A percentile compares a stretch with the other conserved stretches of the same genome.
Conservation (phyloP, 2,797 vertebrate genomes). For the Sebastes steindachneri region DNA sequence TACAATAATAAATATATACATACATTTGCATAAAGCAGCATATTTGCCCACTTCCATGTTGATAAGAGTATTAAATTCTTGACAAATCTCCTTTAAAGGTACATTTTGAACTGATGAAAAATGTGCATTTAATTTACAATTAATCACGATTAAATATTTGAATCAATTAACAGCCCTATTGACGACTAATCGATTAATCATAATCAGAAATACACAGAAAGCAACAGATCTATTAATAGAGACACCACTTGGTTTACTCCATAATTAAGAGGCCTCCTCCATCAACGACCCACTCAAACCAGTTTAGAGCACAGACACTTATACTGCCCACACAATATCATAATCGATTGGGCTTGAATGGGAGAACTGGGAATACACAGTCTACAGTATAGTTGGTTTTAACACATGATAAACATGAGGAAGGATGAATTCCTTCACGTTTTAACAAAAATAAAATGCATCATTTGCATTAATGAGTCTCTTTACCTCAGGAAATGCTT, state of each 20-base stretch:
- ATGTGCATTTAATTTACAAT: too few species aligned
- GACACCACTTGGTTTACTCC: constrained; percentile 19
- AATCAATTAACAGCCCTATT: too few species aligned
- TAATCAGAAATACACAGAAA: neutral
- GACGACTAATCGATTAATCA: too few species aligned
- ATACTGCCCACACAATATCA: neutral
- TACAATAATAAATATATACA: too few species aligned
- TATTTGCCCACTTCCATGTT: too few species aligned
- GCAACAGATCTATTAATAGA: constrained; percentile 34
- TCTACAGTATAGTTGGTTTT: neutral
- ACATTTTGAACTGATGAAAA: too few species aligned
- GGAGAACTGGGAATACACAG: constrained; percentile 4
- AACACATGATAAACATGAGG: neutral
- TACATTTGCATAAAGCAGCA: too few species aligned
- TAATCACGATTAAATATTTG: too few species aligned
- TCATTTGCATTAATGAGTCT: neutral
- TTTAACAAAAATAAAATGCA: neutral
- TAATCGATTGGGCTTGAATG: neutral
- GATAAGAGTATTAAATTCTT: too few species aligned
- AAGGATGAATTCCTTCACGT: neutral
- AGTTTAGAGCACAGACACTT: constrained; percentile 24
- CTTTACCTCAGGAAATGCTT: constrained; percentile 87
- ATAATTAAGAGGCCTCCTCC: constrained; percentile 46
- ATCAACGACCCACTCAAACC: constrained; percentile 16
- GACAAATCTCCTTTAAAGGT: too few species aligned